Percentiles rank a stretch among this genome's conserved stretches.
Evolutionary conservation across 2,888 invertebrate genomes (phyloP).

Genomic region (Lordiphosa andalusiaca): DNA sequence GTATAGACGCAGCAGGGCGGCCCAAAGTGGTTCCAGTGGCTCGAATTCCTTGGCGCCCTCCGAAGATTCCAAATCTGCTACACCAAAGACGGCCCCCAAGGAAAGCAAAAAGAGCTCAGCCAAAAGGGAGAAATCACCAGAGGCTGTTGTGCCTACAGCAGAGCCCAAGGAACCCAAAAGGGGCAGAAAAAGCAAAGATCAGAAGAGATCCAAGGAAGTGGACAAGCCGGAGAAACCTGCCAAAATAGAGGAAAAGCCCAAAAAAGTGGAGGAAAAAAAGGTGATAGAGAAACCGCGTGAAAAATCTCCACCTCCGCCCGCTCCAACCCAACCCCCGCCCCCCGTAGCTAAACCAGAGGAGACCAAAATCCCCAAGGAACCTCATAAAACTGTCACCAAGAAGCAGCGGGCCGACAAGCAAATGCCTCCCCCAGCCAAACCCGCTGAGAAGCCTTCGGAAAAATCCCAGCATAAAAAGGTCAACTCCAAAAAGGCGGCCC

Average conservation of each 20-base stretch:
- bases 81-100: constrained; percentile 41
- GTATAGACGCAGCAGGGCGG: constrained; percentile 82
- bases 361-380: constrained; percentile 44
- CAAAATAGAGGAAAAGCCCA: constrained; percentile 25
- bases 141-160: constrained; percentile 11
- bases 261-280: constrained; percentile 32
- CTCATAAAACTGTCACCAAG: constrained; percentile 58
- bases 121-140: constrained; percentile 42
- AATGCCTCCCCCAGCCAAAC: constrained; percentile 64
- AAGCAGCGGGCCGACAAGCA: constrained; percentile 67
- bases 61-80: constrained; percentile 50
- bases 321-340: constrained; percentile 13
- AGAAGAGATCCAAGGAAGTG: constrained; percentile 50
- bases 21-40: constrained; percentile 81
- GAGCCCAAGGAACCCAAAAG: constrained; percentile 40
- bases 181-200: constrained; percentile 57
- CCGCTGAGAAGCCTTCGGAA: constrained; percentile 48
- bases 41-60: constrained; percentile 49
- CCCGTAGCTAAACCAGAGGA: constrained; percentile 13
- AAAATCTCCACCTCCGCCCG: constrained; percentile 17
- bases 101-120: constrained; percentile 29
- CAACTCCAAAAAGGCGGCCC: constrained; percentile 44
- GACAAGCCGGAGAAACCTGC: constrained; percentile 20
- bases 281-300: constrained; percentile 26
- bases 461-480: constrained; percentile 41